Percentiles rank a stretch among this genome's conserved stretches.
phyloP scores from a whole-genome alignment of 1,140 invertebrate species.

The Meloidogyne exigua region DNA sequence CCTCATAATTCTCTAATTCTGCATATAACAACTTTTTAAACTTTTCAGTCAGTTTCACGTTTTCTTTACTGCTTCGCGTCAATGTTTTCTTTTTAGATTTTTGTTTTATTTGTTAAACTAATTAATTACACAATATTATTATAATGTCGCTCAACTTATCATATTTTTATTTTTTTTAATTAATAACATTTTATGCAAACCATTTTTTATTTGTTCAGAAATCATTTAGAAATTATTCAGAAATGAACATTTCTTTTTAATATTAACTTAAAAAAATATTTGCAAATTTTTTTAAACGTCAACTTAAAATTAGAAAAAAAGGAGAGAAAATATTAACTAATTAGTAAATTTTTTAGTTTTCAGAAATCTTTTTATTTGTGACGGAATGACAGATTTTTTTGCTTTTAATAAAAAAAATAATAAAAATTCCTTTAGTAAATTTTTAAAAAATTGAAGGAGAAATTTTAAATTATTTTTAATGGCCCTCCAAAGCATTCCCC shows the following conservation, averaged over 20 bases:
- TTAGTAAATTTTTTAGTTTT: not conserved
- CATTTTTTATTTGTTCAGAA: not conserved
- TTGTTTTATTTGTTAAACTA: not conserved
- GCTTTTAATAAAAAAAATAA: too few relatives aligned
- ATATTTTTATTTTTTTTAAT: not conserved
- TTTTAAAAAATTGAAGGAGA: too few relatives aligned
- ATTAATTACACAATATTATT: not conserved
- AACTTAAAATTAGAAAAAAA: not conserved
- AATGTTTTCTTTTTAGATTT: not conserved
- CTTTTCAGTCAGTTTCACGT: not conserved
- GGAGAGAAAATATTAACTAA: not conserved
- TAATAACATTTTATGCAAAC: not conserved
- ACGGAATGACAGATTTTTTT: not conserved
- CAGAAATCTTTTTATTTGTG: not conserved
- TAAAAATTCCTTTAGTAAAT: not conserved
- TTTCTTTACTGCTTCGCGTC: not conserved
- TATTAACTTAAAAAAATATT: not conserved
- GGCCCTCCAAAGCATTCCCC: too few relatives aligned
- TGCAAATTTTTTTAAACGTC: not conserved
- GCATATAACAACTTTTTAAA: not conserved
- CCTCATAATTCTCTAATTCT: not conserved
- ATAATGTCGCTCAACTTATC: not conserved
- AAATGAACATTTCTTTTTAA: not conserved
- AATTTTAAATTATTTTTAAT: too few relatives aligned
- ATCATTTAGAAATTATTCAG: not conserved